Evolutionary conservation across 1,140 invertebrate species (phyloP).

Genomic region (Sarcophaga peregrina): DNA sequence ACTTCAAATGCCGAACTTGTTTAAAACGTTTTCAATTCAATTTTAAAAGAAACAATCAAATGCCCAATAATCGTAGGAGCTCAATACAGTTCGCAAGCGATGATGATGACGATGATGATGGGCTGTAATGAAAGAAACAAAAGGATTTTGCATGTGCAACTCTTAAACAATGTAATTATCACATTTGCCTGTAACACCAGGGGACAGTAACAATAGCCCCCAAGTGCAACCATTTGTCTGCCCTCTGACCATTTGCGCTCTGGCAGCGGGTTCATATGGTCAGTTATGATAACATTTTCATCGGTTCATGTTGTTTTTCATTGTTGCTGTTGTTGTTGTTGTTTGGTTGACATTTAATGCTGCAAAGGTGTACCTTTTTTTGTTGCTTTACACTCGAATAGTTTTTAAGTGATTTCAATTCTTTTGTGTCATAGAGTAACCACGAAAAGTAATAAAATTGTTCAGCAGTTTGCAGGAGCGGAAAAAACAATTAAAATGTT

Average conservation of each 20-base stretch:
- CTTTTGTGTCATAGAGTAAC: constrained; percentile 34
- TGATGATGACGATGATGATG: constrained; percentile 16
- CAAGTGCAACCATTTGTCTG: constrained; percentile 27
- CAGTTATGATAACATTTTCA: constrained; percentile 26
- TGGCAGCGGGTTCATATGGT: background rate
- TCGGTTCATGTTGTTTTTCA: background rate
- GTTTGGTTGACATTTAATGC: background rate
- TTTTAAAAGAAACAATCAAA: constrained; percentile 34
- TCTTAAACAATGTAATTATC: constrained; percentile 28
- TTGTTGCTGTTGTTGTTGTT: constrained; percentile 20
- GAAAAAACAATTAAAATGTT: too few relatives aligned
- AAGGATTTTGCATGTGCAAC: constrained; percentile 5
- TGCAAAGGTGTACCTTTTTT: too few relatives aligned
- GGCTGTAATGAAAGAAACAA: background rate
- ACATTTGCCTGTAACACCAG: background rate
- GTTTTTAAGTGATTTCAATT: constrained; percentile 28
- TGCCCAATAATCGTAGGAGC: constrained; percentile 21
- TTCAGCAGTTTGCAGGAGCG: background rate
- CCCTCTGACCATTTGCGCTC: background rate
- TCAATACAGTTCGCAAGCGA: background rate
- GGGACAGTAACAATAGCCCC: background rate
- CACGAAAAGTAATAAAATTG: constrained; percentile 5
- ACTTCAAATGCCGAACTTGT: too few relatives aligned
- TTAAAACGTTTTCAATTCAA: background rate
- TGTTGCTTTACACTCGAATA: constrained; percentile 3